Evolutionary conservation across 1,140 invertebrate genomes (phyloP), one percentile per base, ranked within the genome.

Genomic region (Chironomus striatipennis): DNA sequence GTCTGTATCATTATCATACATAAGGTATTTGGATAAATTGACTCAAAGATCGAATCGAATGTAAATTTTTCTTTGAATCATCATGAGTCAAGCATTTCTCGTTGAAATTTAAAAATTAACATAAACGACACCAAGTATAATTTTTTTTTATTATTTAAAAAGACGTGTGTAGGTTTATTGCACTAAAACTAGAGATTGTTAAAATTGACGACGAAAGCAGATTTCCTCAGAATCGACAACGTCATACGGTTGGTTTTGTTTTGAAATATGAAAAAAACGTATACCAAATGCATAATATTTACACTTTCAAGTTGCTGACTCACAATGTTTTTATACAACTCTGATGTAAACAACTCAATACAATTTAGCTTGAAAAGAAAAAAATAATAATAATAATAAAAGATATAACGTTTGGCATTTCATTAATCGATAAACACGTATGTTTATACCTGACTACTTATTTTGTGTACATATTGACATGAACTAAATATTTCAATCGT

Each of bases 281-380:
- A n/a, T 57, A n/a, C 47, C 9, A 4, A n/a, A 5, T 47, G 15
- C 43, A 15, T 57, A 57, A 15, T 57, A 57, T 57, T 57, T 57
- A 15, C 2, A n/a, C 24, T 34, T 34, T 34, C 24, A 34, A 34
- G 12, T 57, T 57, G 47, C 47, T 57, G 47, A 57, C 12, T 57
- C 47, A 57, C 12, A 57, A n/a, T 57, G 8, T 57, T 57, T 57
- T 57, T 57, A 15, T 57, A 57, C 47, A 57, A 57, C 8, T 57
- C 12, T 57, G 47, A 57, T 57, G 47, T 57, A 57, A 57, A 57
- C 47, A 57, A 57, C 47, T 57, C 47, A 57, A n/a, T 57, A 57
- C 12, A 57, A 57, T n/a, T 57, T 57, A 34, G 24, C 24, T 34
- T 4, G 47, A 57, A 12, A 12, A 47, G 43, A 47, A 47, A 47